A percentile compares a stretch with the other conserved stretches of the same genome.
Conservation (phyloP, 92 coral and sea anemone genomes). For the Zoanthus gigantus region DNA sequence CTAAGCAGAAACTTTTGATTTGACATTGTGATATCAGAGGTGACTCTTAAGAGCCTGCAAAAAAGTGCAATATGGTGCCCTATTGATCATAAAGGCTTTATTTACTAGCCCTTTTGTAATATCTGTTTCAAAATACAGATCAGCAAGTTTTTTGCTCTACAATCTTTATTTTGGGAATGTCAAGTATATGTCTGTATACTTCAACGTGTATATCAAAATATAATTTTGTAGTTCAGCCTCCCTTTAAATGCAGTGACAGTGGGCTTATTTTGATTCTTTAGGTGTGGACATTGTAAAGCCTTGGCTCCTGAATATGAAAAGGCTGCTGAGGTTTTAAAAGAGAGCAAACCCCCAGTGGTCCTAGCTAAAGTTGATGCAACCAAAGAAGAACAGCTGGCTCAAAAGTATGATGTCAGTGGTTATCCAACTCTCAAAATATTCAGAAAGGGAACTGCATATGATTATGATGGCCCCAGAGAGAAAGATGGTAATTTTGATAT, state of each 20-base stretch:
- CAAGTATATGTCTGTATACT: too few relatives aligned
- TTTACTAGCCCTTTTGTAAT: too few relatives aligned
- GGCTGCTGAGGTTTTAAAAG: slow-evolving; percentile 92
- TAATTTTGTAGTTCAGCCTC: background rate
- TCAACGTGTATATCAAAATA: too few relatives aligned
- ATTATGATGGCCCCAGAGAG: slow-evolving; percentile 94
- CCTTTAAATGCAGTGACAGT: background rate
- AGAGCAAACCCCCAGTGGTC: slow-evolving; percentile 85
- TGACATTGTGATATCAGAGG: too few relatives aligned
- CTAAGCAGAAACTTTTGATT: too few relatives aligned
- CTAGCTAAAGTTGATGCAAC: slow-evolving; percentile 97
- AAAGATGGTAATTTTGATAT: slow-evolving; percentile 73
- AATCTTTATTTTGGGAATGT: too few relatives aligned
- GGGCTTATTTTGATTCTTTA: slow-evolving; percentile 17
- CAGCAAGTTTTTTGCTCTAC: too few relatives aligned
- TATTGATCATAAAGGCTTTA: too few relatives aligned
- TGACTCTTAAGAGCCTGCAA: too few relatives aligned
- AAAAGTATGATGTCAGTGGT: slow-evolving; percentile 91
- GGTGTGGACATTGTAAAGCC: slow-evolving; percentile 98
- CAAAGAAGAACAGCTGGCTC: slow-evolving; percentile 78
- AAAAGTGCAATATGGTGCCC: too few relatives aligned
- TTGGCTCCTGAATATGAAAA: slow-evolving; percentile 96
- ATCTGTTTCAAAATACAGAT: too few relatives aligned
- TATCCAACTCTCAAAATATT: slow-evolving; percentile 95
- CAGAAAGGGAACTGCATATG: slow-evolving; percentile 84